Percentiles rank a stretch among this genome's conserved stretches.
Evolutionary conservation across 2,797 vertebrate genomes (phyloP).

Genomic region (Liasis olivaceus): DNA sequence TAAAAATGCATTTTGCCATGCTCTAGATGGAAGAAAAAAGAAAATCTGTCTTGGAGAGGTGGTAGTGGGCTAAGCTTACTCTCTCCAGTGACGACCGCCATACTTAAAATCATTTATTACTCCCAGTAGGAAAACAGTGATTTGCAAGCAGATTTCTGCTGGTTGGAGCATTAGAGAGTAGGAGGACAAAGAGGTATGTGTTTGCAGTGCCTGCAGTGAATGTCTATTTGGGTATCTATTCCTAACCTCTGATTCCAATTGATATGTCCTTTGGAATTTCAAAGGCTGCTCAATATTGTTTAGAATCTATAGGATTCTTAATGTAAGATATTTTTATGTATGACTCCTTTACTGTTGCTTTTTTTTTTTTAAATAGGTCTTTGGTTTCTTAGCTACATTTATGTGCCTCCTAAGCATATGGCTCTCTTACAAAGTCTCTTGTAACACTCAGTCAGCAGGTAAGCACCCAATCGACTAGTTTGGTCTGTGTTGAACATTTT

Average conservation of each 20-base stretch:
- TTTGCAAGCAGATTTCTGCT: background rate
- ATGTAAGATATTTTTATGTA: background rate
- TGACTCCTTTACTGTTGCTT: slow-evolving; percentile 11
- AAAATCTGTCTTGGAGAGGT: background rate
- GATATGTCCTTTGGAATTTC: background rate
- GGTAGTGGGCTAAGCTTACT: background rate
- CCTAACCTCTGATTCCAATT: background rate
- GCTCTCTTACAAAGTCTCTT: slow-evolving; percentile 89
- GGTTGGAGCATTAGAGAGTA: background rate
- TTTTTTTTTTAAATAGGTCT: slow-evolving; percentile 75
- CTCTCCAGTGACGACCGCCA: background rate
- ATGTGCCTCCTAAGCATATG: slow-evolving; percentile 86
- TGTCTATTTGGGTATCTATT: background rate
- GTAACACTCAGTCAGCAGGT: slow-evolving; percentile 86
- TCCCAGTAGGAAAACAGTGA: background rate
- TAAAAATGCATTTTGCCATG: background rate
- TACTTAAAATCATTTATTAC: background rate
- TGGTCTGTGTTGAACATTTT: background rate
- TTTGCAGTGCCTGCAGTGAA: background rate
- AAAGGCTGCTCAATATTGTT: background rate
- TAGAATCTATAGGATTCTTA: background rate
- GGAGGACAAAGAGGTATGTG: background rate
- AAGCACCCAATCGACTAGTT: slow-evolving; percentile 47
- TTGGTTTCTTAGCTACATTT: slow-evolving; percentile 89
- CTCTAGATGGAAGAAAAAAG: background rate